Evolutionary conservation across 2,888 invertebrate genomes (phyloP), one percentile per base, ranked within the genome.

Genomic region (Drosophila dives): DNA sequence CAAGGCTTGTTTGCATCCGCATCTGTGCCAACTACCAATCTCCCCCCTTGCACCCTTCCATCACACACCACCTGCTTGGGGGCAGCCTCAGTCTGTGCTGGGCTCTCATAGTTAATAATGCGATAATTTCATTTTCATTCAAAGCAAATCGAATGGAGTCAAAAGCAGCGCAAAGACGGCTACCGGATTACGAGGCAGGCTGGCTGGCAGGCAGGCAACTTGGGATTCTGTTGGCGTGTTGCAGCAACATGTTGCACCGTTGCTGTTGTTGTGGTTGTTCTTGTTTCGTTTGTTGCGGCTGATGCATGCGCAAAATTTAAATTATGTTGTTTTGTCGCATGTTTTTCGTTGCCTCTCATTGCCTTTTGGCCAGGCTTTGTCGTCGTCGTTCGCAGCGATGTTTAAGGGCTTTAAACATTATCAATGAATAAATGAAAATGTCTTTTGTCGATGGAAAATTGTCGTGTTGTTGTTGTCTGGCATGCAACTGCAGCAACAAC

Each of bases 301-400:
- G 81, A 83, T 80, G 79, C 85, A 88, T 91, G 86, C 89, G 82
- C 88, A 89, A 89, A 89, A 91, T 91, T 90, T 90, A 86, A 91
- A 90, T 88, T 90, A 90, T 90, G 91, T 91, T 90, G 91, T 91
- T 90, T 90, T 90, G 90, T 90, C 90, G 91, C 90, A 90, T 91
- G 88, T 90, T 90, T 90, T 81, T 74, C 80, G 49, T 17, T 49
- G 80, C 74, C 76, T 66, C 74, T 73, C 73, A 68, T 74, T 67
- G 61, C 72, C 59, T 76, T 69, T 69, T 75, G 69, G 64, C 59
- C 84, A 82, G 67, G 72, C 81, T 77, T 83, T 74, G 84, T 71
- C 72, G 71, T 72, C 67, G 3, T 15, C 61, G 63, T 63, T 59
- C 69, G 64, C 45, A 49, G 38, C 45, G 64, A 56, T 75, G 42